Evolutionary conservation across 2,797 vertebrate species (phyloP).

Genomic region (Danio tinwini): DNA sequence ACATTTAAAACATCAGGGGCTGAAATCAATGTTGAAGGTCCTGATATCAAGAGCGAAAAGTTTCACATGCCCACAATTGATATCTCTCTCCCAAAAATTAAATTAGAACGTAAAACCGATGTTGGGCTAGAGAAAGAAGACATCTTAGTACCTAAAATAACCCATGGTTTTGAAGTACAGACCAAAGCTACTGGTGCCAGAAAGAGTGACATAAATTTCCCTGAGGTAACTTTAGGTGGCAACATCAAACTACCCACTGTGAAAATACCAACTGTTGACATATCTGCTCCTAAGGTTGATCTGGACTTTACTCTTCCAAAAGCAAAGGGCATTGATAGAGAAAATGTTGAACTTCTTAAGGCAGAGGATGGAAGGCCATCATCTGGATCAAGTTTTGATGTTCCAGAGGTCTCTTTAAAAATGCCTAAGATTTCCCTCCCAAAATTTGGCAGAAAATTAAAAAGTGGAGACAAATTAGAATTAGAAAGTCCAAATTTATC

Average conservation of each 20-base stretch:
- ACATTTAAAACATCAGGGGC: constrained; percentile 46
- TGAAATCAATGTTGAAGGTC: constrained; percentile 45
- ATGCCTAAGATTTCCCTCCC: constrained; percentile 81
- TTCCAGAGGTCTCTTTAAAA: constrained; percentile 78
- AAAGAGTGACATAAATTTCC: constrained; percentile 41
- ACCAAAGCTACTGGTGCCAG: constrained; percentile 11
- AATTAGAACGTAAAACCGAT: constrained; percentile 52
- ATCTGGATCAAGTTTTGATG: constrained; percentile 76
- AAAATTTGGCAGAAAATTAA: constrained; percentile 80
- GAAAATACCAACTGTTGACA: constrained; percentile 81
- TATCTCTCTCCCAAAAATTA: constrained; percentile 67
- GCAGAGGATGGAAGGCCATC: constrained; percentile 73
- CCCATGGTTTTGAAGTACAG: constrained; percentile 41
- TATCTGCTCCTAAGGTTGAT: constrained; percentile 82
- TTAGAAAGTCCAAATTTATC: constrained; percentile 62
- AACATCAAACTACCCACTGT: constrained; percentile 76
- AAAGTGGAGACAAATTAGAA: constrained; percentile 65
- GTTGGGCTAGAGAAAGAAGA: constrained; percentile 19
- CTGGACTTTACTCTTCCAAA: constrained; percentile 78
- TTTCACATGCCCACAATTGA: constrained; percentile 56
- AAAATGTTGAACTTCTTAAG: constrained; percentile 75
- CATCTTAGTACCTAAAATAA: constrained; percentile 41
- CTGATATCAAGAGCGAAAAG: constrained; percentile 47
- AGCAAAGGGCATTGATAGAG: constrained; percentile 70
- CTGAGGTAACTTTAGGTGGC: constrained; percentile 53